A percentile compares a stretch with the other conserved stretches of the same genome.
Evolutionary conservation across 2,888 invertebrate species (phyloP).

Genomic region (Eugnorisma glareosa): DNA sequence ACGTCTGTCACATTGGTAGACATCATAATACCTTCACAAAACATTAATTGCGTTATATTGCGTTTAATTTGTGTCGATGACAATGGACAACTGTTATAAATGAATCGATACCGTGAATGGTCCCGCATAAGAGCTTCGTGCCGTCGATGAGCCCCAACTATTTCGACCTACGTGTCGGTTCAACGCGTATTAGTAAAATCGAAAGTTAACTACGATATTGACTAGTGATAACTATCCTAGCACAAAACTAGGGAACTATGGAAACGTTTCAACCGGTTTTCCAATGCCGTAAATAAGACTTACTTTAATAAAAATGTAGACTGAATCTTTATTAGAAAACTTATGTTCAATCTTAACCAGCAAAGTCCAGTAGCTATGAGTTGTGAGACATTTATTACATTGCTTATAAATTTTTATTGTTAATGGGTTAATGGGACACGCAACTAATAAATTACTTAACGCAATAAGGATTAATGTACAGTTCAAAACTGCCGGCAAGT

Average conservation of each 20-base stretch:
- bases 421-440: constrained; percentile 70
- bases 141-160: constrained; percentile 31
- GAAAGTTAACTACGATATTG: constrained; percentile 61
- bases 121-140: constrained; percentile 50
- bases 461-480: constrained; percentile 68
- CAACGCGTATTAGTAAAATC: constrained; percentile 57
- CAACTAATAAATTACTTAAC: constrained; percentile 66
- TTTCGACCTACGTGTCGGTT: constrained; percentile 37
- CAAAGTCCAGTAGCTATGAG: constrained; percentile 68
- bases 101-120: constrained; percentile 59
- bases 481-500: constrained; percentile 55
- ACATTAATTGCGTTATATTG: constrained; percentile 37
- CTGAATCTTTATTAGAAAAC: constrained; percentile 65
- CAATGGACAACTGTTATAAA: constrained; percentile 60
- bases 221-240: constrained; percentile 16
- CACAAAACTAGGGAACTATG: constrained; percentile 22
- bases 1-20: not conserved
- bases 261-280: constrained; percentile 36
- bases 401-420: constrained; percentile 68
- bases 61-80: constrained; percentile 57
- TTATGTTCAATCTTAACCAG: constrained; percentile 57
- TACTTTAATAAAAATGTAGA: constrained; percentile 52
- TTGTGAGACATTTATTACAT: constrained; percentile 68
- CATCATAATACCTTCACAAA: constrained; percentile 13
- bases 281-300: constrained; percentile 47